These are phyloP conservation scores for Delichon dasypus DNA, from an alignment of 2,797 vertebrate genomes.

Conservation along the genomic window DNA sequence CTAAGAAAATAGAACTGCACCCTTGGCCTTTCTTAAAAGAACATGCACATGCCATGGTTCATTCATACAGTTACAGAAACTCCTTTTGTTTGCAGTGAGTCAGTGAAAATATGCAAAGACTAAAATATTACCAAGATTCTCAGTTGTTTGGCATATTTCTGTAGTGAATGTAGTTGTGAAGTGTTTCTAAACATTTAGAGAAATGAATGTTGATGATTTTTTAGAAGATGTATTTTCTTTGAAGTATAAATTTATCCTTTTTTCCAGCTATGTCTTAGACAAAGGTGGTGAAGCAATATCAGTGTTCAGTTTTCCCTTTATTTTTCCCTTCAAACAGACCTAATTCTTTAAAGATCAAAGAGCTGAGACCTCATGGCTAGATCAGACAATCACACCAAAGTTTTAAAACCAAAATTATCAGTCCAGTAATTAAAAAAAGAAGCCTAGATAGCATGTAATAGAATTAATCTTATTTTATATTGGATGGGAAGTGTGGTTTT, in stretches of 20 bases:
- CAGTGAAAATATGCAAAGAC: constrained; percentile 56
- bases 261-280: neutral
- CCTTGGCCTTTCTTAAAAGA: constrained; percentile 97
- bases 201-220: constrained; percentile 13
- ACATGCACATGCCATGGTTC: constrained; percentile 87
- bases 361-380: neutral
- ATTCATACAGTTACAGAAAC: constrained; percentile 90
- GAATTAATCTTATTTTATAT: neutral
- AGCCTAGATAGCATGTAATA: neutral
- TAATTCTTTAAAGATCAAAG: constrained; percentile 23
- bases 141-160: constrained; percentile 43
- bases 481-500: neutral
- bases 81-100: constrained; percentile 84
- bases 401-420: neutral
- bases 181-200: constrained; percentile 53
- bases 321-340: neutral
- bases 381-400: neutral
- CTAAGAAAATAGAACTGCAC: constrained; percentile 89
- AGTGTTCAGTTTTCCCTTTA: neutral
- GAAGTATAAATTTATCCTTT: neutral
- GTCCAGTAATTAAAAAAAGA: neutral
- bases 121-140: constrained; percentile 58
- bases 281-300: neutral
- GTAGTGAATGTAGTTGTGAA: constrained; percentile 60
- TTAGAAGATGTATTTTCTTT: neutral